phyloP scores from a whole-genome alignment of 2,888 invertebrate genomes.

The Dynastes grantii region DNA sequence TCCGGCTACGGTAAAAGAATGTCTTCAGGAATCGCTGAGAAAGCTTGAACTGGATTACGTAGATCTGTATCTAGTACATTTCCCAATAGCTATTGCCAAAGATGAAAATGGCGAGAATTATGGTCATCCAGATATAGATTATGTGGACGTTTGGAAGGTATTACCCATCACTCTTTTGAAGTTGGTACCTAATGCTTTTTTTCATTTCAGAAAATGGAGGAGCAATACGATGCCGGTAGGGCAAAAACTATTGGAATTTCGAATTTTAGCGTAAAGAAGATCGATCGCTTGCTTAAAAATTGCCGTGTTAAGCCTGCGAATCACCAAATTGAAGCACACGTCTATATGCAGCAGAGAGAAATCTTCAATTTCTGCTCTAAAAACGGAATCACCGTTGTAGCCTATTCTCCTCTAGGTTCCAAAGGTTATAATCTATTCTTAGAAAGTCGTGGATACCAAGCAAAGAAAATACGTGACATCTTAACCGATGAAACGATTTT shows the following conservation, averaged over 20 bases:
- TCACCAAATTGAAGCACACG: slow-evolving; percentile 84
- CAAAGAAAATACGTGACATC: slow-evolving; percentile 73
- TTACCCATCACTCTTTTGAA: not conserved
- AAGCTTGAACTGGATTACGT: slow-evolving; percentile 83
- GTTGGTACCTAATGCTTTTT: not conserved
- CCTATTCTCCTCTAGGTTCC: slow-evolving; percentile 86
- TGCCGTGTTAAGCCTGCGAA: slow-evolving; percentile 77
- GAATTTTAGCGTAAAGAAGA: slow-evolving; percentile 85
- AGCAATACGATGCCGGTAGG: slow-evolving; percentile 30
- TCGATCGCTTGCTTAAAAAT: slow-evolving; percentile 76
- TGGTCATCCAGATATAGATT: slow-evolving; percentile 58
- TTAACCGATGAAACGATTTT: slow-evolving; percentile 75
- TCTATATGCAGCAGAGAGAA: slow-evolving; percentile 82
- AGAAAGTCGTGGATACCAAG: slow-evolving; percentile 68
- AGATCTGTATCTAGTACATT: slow-evolving; percentile 86
- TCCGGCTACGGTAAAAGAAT: slow-evolving; percentile 76
- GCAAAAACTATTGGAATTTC: slow-evolving; percentile 81
- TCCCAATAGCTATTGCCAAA: slow-evolving; percentile 78
- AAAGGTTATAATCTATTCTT: slow-evolving; percentile 76
- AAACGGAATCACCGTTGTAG: slow-evolving; percentile 81
- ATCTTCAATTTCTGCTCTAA: slow-evolving; percentile 77
- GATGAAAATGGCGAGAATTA: slow-evolving; percentile 70
- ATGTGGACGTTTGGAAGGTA: slow-evolving; percentile 59
- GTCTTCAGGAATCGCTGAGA: slow-evolving; percentile 77
- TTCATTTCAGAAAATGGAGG: slow-evolving; percentile 45